phyloP scores from a whole-genome alignment of 2,888 invertebrate species.

The Platycnemis pennipes region DNA sequence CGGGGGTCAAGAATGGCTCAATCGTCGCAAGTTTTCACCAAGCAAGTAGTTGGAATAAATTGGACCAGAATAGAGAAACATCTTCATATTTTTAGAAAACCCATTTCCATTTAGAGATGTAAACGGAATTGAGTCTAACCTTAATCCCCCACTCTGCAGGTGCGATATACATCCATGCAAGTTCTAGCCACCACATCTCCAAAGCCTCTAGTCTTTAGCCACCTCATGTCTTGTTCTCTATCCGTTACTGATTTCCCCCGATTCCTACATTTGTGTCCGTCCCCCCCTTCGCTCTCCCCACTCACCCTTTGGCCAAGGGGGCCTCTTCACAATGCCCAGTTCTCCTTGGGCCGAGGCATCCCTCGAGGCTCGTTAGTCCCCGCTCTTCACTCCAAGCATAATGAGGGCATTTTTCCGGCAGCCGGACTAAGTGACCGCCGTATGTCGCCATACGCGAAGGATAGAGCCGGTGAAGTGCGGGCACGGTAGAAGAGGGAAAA shows the following conservation, averaged over 20 bases:
- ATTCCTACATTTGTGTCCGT: not conserved
- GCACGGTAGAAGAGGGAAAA: not conserved
- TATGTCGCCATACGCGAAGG: not conserved
- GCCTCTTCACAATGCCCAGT: not conserved
- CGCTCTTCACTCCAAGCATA: not conserved
- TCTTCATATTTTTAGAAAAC: too few species aligned
- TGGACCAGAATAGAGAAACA: too few species aligned
- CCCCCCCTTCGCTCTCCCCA: too few species aligned
- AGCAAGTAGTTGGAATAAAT: too few species aligned
- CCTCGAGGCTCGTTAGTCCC: slow-evolving; percentile 18
- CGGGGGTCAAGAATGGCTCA: too few species aligned
- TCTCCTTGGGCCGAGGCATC: not conserved
- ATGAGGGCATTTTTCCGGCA: not conserved
- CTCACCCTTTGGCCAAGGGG: not conserved
- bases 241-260: not conserved
- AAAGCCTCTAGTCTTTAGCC: not conserved
- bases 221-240: not conserved
- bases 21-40: too few species aligned
- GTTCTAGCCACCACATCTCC: too few species aligned
- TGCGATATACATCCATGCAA: too few species aligned
- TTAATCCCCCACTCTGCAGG: too few species aligned
- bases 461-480: not conserved
- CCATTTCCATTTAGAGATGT: too few species aligned
- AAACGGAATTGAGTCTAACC: too few species aligned
- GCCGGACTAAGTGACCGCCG: not conserved